Evolutionary conservation across 2,797 vertebrate species (phyloP).

Genomic region (Amblyopsis hoosieri): DNA sequence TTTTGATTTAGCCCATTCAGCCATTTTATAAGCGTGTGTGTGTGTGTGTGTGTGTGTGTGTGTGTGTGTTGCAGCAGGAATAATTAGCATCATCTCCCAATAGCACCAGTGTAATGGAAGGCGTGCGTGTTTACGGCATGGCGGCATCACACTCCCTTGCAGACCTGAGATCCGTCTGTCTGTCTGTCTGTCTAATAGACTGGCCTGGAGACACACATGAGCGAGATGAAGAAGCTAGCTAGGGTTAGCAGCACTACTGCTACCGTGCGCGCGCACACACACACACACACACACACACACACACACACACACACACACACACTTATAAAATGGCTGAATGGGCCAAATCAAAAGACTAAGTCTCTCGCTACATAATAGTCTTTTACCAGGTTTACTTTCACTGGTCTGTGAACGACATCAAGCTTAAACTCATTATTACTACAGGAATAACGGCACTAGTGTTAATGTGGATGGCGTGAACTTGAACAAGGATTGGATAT

Average conservation of each 20-base stretch:
- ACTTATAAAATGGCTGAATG: constrained; percentile 3
- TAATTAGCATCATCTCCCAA: constrained; percentile 64
- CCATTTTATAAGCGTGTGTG: constrained; percentile 4
- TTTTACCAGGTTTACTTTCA: too few relatives aligned
- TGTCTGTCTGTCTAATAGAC: constrained; percentile 39
- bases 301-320: constrained; percentile 11
- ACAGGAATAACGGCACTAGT: too few relatives aligned
- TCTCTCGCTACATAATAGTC: too few relatives aligned
- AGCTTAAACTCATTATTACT: too few relatives aligned
- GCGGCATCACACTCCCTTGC: too few relatives aligned
- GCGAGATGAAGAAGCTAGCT: constrained; percentile 6
- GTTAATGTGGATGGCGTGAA: too few relatives aligned
- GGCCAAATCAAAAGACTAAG: too few relatives aligned
- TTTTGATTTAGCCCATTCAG: not conserved
- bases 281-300: not conserved
- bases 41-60: constrained; percentile 16
- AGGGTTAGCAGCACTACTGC: constrained; percentile 5
- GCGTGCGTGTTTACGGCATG: constrained; percentile 35
- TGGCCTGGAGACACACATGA: constrained; percentile 2
- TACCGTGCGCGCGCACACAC: not conserved
- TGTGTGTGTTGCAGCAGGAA: constrained; percentile 69
- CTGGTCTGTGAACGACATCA: too few relatives aligned
- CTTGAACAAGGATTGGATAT: too few relatives aligned
- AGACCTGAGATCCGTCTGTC: too few relatives aligned
- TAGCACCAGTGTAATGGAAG: constrained; percentile 7